Evolutionary conservation across 2,113 vertebrate species (phyloP), one percentile per base, ranked within the genome.

Genomic region (Vireo altiloquus): DNA sequence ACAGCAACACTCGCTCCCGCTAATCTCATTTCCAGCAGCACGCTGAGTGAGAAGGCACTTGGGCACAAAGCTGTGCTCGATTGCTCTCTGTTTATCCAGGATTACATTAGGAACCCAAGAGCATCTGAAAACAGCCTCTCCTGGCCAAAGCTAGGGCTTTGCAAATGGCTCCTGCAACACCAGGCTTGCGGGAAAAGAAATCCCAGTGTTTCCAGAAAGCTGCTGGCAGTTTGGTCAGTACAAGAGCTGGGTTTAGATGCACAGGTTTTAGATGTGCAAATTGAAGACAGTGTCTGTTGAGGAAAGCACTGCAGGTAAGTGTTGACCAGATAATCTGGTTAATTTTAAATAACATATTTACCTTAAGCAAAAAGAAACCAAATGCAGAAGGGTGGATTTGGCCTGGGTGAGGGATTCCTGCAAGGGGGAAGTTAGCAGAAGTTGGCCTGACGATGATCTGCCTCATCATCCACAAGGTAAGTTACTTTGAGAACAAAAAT

Each of bases 1-100:
- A 94, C 90, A 88, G 88, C 79, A 95, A 49, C 37, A 1, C 42
- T 83, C 0, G 0, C 60, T 90, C 46, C 90, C 2, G 37, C 90
- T 95, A 91, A 94, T 94, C 92, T 90, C 90, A 77, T 93, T 95
- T 94, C 66, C 79, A 86, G 90, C 86, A 83, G 88, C 88, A 40
- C 8, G 19, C 60, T 37, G 90, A 77, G 87, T 9, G 79, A 90
- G 91, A 83, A 95, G 87, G 72, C 18, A 10, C 87, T 60, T 54
- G 76, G 64, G 77, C 82, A 82, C 87, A 86, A 94, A 92, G 90
- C 88, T 96, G 35, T 49, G 75, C 88, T 94, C 8, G 6, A 93
- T 23, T 92, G 90, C 80, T 92, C 54, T 80, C 71, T 90, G 76
- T 79, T 95, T 74, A 75, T 64, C 69, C 47, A 71, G 86, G 80